Base-by-base conservation (phyloP, 2,113 vertebrate genomes). In the Actinemys pallida region DNA sequence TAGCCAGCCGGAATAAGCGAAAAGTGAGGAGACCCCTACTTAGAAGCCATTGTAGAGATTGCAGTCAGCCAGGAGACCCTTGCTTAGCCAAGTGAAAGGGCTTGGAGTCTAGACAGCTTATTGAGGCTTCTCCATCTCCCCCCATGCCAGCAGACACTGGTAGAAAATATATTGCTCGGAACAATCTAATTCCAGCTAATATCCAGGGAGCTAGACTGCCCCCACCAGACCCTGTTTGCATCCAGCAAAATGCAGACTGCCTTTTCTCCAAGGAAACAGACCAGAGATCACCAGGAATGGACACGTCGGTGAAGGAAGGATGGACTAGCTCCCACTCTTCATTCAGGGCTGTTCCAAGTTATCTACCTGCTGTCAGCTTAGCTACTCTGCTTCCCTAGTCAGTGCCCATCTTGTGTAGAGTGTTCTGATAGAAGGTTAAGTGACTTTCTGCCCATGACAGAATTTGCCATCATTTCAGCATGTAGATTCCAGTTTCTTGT, bases 241-340 rank as follows among this genome's bases (percentile, higher is more conserved):
- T 35, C 42, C 83, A n/a, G 27, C 47, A 72, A 83, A 75, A 31
- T 24, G 35, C 57, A 0, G 83, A 13, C 13, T 86, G 88, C 13
- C 56, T 8, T 0, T 4, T 65, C 54, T 39, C 17, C 54, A 22
- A 47, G 22, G 65, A 8, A 1, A 1, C 12, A 59, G 27, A 14
- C 57, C 57, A 35, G 13, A 2, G 0, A 1, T 20, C 1, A 0
- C 22, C 3, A 3, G 35, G 45, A 50, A 8, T 47, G 49, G 17
- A 13, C 52, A 31, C 13, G 13, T 62, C 2, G 59, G 59, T 62
- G 29, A 62, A 35, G 59, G 59, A 62, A 62, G 59, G 59, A 16
- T 35, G 29, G 59, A 62, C 13, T 35, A 31, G 59, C 29, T 62
- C 25, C 29, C 29, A 16, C 29, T 62, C 59, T 35, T 14, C 14